phyloP scores from a whole-genome alignment of 1,140 invertebrate genomes.

The Lucilia cuprina region DNA sequence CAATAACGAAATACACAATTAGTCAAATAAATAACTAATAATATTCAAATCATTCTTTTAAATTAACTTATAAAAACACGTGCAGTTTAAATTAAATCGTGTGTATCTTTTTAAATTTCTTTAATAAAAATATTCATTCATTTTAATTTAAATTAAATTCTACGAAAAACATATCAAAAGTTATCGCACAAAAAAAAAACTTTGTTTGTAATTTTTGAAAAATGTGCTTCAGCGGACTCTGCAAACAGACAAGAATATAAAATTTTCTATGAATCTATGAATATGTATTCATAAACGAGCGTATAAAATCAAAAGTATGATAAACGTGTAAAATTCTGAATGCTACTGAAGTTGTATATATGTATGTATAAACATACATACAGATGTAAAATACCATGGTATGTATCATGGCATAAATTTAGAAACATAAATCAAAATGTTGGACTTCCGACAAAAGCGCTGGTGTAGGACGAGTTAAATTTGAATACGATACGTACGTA shows the following conservation, averaged over 20 bases:
- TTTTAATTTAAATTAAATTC: too few species aligned
- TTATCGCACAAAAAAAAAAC: too few species aligned
- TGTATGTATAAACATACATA: background rate
- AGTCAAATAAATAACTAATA: too few species aligned
- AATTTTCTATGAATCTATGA: background rate
- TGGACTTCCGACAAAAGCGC: conserved; percentile 31
- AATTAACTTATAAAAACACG: too few species aligned
- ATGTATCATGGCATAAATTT: conserved; percentile 37
- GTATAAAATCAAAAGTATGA: background rate
- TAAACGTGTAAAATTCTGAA: background rate
- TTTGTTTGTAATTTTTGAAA: too few species aligned
- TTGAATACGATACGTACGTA: conserved; percentile 15
- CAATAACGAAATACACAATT: too few species aligned
- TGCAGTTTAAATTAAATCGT: too few species aligned
- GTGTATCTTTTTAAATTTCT: too few species aligned
- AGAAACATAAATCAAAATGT: conserved; percentile 38
- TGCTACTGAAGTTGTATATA: background rate
- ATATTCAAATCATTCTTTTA: too few species aligned
- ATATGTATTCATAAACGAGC: background rate
- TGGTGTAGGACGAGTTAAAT: background rate
- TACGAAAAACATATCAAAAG: too few species aligned
- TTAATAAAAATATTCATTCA: too few species aligned
- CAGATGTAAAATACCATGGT: background rate
- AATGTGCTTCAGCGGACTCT: too few species aligned
- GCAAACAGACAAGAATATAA: background rate